Base-by-base conservation (phyloP, 2,113 vertebrate genomes). In the rabbit (Oryctolagus cuniculus) region DNA sequence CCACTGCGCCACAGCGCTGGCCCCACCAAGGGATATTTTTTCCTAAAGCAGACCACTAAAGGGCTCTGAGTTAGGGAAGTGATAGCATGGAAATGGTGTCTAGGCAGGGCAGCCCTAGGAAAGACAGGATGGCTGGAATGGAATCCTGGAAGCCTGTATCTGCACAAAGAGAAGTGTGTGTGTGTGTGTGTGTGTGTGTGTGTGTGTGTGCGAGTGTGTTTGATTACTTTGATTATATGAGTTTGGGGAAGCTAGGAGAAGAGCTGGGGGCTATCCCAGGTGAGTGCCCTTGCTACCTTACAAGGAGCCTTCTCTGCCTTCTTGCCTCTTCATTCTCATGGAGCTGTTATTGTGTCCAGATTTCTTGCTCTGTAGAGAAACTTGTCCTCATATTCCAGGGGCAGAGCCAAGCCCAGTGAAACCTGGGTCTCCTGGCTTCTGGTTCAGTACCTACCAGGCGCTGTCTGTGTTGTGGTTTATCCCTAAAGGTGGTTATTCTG, bases 361-460 rank as follows among this genome's bases (percentile, higher is more conserved):
- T 86, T 89, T 72, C 85, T 94, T 70, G 34, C 11, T 83, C 84
- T 80, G 55, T 25, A 16, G 49, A 66, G 25, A 83, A 70, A 75
- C 16, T 29, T 34, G 3, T 21, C 29, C 19, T 83, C 25, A 13
- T n/a, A 88, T 49, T 70, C 27, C 89, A 75, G 34, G 24, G 58
- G 53, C 55, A 15, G 44, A 63, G 55, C 13, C 19, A 44, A 31
- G 29, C 24, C 36, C 67, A 49, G 53, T 5, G 58, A 90, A 83
- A 85, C 16, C 27, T 34, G 27, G 4, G 21, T 31, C 66, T 92
- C 72, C 17, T 5, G 10, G 24, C 70, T 82, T 73, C 17, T 34
- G 31, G 13, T 63, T 88, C n/a, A 58, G n/a, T 24, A 12, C 58
- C 70, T 66, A 3, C 17, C 15, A 17, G n/a, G 17, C 10, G 74